Evolutionary conservation across 2,888 invertebrate species (phyloP).

Genomic region (Stomorhina lunata): DNA sequence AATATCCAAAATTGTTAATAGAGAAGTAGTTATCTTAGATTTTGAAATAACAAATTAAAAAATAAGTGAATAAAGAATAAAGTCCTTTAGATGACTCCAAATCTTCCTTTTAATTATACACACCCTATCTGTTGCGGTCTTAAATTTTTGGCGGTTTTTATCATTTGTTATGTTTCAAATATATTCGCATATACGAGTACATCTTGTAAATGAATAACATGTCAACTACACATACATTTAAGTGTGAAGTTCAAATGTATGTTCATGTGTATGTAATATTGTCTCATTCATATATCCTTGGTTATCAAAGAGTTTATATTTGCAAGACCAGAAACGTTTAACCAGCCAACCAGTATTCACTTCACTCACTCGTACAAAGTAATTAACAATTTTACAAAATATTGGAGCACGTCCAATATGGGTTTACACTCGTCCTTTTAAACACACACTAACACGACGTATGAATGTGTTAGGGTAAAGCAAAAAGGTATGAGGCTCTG

Average conservation of each 20-base stretch:
- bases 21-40: not conserved
- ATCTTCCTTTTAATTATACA: not conserved
- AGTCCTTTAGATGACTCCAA: slow-evolving; percentile 29
- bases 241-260: not conserved
- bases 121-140: slow-evolving; percentile 8
- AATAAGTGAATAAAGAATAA: not conserved
- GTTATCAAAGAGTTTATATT: slow-evolving; percentile 36
- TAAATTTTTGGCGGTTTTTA: slow-evolving; percentile 49
- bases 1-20: too few relatives aligned
- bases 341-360: slow-evolving; percentile 28
- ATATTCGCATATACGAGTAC: slow-evolving; percentile 1
- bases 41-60: not conserved
- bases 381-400: slow-evolving; percentile 66
- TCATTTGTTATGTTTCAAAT: slow-evolving; percentile 48
- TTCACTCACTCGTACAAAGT: slow-evolving; percentile 32
- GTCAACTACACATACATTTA: not conserved
- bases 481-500: slow-evolving; percentile 4
- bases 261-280: not conserved
- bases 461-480: not conserved
- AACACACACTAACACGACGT: not conserved
- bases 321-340: slow-evolving; percentile 9
- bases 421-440: slow-evolving; percentile 18
- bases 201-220: too few relatives aligned
- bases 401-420: slow-evolving; percentile 64
- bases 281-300: slow-evolving; percentile 16